Conservation (phyloP, 2,797 vertebrate species). For the Sardinella longiceps region DNA sequence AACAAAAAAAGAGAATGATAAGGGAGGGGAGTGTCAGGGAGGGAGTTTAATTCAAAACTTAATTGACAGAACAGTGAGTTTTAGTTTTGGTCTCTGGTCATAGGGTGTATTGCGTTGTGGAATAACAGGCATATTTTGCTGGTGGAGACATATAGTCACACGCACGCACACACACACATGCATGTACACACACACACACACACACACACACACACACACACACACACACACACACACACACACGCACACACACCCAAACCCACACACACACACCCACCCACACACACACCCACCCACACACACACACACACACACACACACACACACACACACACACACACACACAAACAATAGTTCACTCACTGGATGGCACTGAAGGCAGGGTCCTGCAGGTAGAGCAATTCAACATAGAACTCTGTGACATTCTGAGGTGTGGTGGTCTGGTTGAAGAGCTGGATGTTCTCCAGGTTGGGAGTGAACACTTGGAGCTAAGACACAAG, state of each 20-base stretch:
- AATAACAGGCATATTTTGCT: no score
- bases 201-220: no score
- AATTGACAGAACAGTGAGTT: no score
- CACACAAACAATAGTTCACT: constrained; percentile 46
- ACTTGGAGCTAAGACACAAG: constrained; percentile 58
- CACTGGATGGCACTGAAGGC: constrained; percentile 71
- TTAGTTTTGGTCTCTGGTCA: no score
- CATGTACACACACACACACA: no score
- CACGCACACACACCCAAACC: no score
- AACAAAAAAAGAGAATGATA: no score
- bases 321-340: not conserved
- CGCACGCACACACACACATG: no score
- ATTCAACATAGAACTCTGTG: constrained; percentile 59
- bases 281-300: constrained; percentile 1
- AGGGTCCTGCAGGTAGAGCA: constrained; percentile 66
- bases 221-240: not conserved
- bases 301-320: not conserved
- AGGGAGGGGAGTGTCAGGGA: no score
- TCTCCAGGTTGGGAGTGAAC: constrained; percentile 67
- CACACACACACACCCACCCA: not conserved
- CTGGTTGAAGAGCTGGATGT: constrained; percentile 67
- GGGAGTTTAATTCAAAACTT: no score
- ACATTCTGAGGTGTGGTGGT: constrained; percentile 57
- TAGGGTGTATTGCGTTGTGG: no score
- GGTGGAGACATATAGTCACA: no score